These are phyloP conservation scores for Epinotia demarniana DNA, from an alignment of 2,888 invertebrate species.

Conservation along the genomic window DNA sequence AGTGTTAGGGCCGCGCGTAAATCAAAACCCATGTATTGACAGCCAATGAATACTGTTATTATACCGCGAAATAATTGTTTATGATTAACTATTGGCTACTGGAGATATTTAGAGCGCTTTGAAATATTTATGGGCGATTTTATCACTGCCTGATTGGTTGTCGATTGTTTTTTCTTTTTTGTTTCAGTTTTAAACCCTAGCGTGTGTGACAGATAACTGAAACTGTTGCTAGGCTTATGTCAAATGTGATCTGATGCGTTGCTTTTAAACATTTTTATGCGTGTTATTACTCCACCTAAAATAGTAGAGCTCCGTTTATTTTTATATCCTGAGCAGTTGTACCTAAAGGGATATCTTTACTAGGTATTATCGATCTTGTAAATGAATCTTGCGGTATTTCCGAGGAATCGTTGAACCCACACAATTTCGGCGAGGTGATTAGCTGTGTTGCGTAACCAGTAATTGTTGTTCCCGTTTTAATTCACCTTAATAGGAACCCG, in stretches of 20 bases:
- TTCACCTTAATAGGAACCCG: slow-evolving; percentile 64
- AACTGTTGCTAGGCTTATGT: too few relatives aligned
- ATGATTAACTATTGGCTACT: slow-evolving; percentile 51
- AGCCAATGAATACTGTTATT: slow-evolving; percentile 75
- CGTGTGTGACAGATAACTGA: too few relatives aligned
- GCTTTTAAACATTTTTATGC: neutral
- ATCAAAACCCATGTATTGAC: slow-evolving; percentile 80
- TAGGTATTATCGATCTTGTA: neutral
- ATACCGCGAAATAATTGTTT: slow-evolving; percentile 64
- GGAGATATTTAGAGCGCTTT: slow-evolving; percentile 41
- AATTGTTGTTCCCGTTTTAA: slow-evolving; percentile 49
- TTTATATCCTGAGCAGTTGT: neutral
- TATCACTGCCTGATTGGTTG: slow-evolving; percentile 27
- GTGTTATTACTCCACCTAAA: neutral
- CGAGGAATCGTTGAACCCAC: slow-evolving; percentile 31
- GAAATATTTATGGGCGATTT: slow-evolving; percentile 39
- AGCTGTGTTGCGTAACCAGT: slow-evolving; percentile 37
- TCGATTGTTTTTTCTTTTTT: neutral
- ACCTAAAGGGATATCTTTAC: neutral
- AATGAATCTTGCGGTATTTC: neutral
- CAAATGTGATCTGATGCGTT: too few relatives aligned
- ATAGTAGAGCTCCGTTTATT: neutral
- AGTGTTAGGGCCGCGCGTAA: slow-evolving; percentile 61
- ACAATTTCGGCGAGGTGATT: slow-evolving; percentile 26
- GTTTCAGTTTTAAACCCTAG: neutral